Percentiles rank a stretch among this genome's conserved stretches.
Conservation (phyloP, 2,797 vertebrate genomes). For the Paratrypauchen microcephalus region DNA sequence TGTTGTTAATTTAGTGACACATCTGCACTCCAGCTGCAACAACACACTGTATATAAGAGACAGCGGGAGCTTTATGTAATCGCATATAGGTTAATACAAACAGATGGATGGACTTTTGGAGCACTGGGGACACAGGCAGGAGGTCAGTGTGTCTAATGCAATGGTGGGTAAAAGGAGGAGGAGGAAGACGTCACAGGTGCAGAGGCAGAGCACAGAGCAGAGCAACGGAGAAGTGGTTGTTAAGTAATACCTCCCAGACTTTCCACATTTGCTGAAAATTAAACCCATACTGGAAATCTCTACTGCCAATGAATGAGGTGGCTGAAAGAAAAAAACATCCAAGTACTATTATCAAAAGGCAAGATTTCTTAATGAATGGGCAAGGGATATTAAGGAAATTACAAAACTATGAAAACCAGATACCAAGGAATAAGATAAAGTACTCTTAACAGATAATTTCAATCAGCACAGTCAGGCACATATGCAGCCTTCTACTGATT, state of each 20-base stretch:
- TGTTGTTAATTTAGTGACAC: slow-evolving; percentile 24
- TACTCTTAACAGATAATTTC: not conserved
- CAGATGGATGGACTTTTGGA: slow-evolving; percentile 15
- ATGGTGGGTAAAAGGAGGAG: slow-evolving; percentile 41
- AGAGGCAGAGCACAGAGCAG: not conserved
- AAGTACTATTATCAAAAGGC: not conserved
- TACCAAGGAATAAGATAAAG: not conserved
- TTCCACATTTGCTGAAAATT: slow-evolving; percentile 37
- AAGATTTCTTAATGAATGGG: not conserved
- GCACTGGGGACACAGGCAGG: slow-evolving; percentile 4
- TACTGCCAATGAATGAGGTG: slow-evolving; percentile 15
- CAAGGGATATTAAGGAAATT: not conserved
- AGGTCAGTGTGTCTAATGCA: slow-evolving; percentile 30
- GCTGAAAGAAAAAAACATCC: slow-evolving; percentile 8
- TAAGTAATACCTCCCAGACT: slow-evolving; percentile 28
- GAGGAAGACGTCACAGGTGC: slow-evolving; percentile 27
- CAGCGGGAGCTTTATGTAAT: slow-evolving; percentile 45
- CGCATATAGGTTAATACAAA: slow-evolving; percentile 28
- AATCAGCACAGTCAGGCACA: not conserved
- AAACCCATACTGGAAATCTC: slow-evolving; percentile 7
- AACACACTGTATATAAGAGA: slow-evolving; percentile 43
- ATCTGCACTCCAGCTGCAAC: slow-evolving; percentile 54
- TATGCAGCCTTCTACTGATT: slow-evolving; percentile 23
- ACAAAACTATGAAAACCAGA: not conserved
- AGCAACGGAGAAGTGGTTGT: slow-evolving; percentile 19